phyloP scores from a whole-genome alignment of 1,140 invertebrate species.

The Drosophila triauraria region DNA sequence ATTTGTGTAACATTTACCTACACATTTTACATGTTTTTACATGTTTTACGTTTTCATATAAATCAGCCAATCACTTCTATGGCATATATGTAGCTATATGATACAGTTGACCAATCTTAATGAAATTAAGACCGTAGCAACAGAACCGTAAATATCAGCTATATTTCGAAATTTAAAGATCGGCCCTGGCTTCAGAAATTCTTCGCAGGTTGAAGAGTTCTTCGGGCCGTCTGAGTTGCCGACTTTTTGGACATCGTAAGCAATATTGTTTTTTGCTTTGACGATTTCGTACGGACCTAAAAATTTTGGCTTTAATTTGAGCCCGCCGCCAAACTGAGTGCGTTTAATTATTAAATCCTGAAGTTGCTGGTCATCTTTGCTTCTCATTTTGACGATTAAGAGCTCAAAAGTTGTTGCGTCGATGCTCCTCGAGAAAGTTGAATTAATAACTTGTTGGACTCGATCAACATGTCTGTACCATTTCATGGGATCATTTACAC shows the following conservation, averaged over 20 bases:
- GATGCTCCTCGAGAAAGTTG: constrained; percentile 11
- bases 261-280: background rate
- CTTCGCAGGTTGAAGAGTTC: background rate
- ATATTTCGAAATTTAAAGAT: no score
- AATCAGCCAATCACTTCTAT: no score
- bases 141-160: no score
- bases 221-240: background rate
- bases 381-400: constrained; percentile 1
- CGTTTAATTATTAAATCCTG: constrained; percentile 1
- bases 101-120: no score
- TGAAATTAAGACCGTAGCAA: no score
- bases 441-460: background rate
- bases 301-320: background rate
- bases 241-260: background rate
- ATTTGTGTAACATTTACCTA: no score
- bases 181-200: background rate
- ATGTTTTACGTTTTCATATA: no score
- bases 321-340: background rate
- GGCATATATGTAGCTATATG: no score
- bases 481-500: no score
- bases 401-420: background rate
- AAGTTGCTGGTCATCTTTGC: constrained; percentile 5
- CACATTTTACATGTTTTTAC: no score
- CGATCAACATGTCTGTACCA: no score
- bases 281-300: background rate